Evolutionary conservation across 2,113 vertebrate genomes (phyloP).

Genomic region (Mionectes macconnelli): DNA sequence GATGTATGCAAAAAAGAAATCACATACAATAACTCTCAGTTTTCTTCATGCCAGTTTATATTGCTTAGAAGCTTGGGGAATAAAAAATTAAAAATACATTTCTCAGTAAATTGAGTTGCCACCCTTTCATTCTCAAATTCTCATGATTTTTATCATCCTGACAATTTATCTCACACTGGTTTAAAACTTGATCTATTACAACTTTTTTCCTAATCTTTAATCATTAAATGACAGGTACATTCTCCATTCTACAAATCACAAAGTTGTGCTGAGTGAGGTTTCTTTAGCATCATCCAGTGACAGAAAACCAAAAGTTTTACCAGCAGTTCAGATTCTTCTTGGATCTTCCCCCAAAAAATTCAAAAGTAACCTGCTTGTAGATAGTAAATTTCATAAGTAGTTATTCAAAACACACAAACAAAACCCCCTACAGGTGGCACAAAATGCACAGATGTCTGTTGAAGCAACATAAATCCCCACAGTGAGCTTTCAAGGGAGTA

Average conservation of each 20-base stretch:
- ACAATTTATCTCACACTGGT: background rate
- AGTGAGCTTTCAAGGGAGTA: background rate
- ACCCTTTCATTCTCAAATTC: background rate
- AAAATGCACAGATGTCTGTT: background rate
- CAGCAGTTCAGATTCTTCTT: background rate
- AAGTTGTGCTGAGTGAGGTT: accelerated
- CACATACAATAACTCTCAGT: background rate
- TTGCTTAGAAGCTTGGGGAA: background rate
- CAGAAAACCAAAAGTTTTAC: background rate
- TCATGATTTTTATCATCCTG: background rate
- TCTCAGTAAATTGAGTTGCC: background rate
- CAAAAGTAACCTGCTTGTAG: background rate
- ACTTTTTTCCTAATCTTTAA: background rate
- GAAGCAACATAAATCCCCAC: background rate
- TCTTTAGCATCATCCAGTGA: background rate
- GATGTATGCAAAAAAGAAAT: background rate
- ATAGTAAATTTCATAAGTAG: background rate
- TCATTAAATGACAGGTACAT: background rate
- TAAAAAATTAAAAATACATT: background rate
- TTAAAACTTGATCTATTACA: background rate
- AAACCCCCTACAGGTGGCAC: background rate
- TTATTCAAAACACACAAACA: background rate
- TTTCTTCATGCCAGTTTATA: background rate
- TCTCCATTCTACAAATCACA: background rate
- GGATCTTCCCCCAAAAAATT: background rate